A percentile compares a stretch with the other conserved stretches of the same genome.
These are phyloP conservation scores for Dipodomys spectabilis DNA, from an alignment of 2,113 vertebrate species.

Conservation along the genomic window DNA sequence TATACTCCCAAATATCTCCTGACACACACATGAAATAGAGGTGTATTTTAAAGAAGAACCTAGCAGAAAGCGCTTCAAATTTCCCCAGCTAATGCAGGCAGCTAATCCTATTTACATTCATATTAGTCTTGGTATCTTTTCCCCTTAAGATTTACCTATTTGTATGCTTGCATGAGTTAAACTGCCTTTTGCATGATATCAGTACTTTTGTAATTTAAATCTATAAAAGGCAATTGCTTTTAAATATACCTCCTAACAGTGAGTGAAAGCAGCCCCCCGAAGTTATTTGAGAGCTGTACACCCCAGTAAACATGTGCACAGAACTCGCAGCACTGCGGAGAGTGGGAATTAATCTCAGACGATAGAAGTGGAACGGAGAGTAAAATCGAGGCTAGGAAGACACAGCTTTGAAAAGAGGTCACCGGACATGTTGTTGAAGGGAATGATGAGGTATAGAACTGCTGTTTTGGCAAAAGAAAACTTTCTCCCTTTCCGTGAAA, in stretches of 20 bases:
- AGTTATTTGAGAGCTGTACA: slow-evolving; percentile 93
- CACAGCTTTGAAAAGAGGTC: slow-evolving; percentile 71
- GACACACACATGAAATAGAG: slow-evolving; percentile 71
- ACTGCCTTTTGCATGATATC: slow-evolving; percentile 91
- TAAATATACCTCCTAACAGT: slow-evolving; percentile 89
- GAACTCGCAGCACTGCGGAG: slow-evolving; percentile 87
- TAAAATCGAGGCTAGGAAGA: slow-evolving; percentile 76
- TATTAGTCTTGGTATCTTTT: slow-evolving; percentile 94
- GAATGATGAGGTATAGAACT: slow-evolving; percentile 71
- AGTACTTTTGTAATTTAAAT: slow-evolving; percentile 93
- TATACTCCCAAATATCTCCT: slow-evolving; percentile 77
- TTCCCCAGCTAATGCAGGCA: slow-evolving; percentile 91
- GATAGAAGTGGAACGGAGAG: slow-evolving; percentile 88
- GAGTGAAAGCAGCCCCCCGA: slow-evolving; percentile 87
- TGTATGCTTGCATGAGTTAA: slow-evolving; percentile 93
- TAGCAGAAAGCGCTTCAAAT: slow-evolving; percentile 91
- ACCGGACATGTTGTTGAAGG: slow-evolving; percentile 43
- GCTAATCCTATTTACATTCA: slow-evolving; percentile 98
- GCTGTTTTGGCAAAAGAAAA: slow-evolving; percentile 59
- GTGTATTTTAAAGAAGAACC: slow-evolving; percentile 85
- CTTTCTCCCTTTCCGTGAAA: slow-evolving; percentile 29
- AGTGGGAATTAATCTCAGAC: slow-evolving; percentile 92
- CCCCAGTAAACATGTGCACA: slow-evolving; percentile 93
- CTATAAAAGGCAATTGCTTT: slow-evolving; percentile 93
- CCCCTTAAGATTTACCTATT: slow-evolving; percentile 93